Base-by-base conservation (phyloP, 2,113 vertebrate species). In the Amphiprion ocellaris region DNA sequence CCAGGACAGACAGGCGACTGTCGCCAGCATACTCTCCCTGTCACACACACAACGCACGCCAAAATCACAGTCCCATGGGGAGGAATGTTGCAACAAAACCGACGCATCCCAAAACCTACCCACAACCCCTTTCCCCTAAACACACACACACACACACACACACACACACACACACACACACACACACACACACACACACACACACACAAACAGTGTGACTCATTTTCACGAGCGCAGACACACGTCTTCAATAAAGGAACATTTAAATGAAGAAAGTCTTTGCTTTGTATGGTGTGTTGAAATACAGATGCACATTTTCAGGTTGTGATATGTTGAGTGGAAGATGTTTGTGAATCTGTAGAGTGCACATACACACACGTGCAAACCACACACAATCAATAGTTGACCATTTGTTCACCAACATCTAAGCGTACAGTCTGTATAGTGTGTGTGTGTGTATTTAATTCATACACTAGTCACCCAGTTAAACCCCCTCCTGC, bases 1-100 rank as follows among this genome's bases (percentile, higher is more conserved):
- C 78, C 60, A 89, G 84, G 87, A 86, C 90, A 93, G 90, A 89
- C 84, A 81, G 88, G 85, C 81, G 78, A 90, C 89, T 91, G 92
- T 93, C 82, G 85, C 90, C 89, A 90, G 83, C 75, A 77, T 78
- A 76, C 58, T 78, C 76, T 81, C 65, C 52, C 56, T 61, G 66
- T 58, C 69, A 74, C 64, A 62, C 66, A 78, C 65, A 78, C 74
- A 72, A 79, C 65, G 66, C 69, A 74, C 52, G 15, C 73, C 77
- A 84, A 78, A 87, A 64, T 65, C 81, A 79, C 61, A 83, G 56
- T 79, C 75, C 73, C 77, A 75, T 73, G 39, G 77, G 83, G 82
- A 85, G 77, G 74, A 88, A 91, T 91, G 79, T 71, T 64, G 81
- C 83, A 92, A 86, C n/a, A 6, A 70, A 79, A 77, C 69, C 17